A percentile compares a stretch with the other conserved stretches of the same genome.
phyloP scores from a whole-genome alignment of 2,797 vertebrate species.

The Siniperca undulata region DNA sequence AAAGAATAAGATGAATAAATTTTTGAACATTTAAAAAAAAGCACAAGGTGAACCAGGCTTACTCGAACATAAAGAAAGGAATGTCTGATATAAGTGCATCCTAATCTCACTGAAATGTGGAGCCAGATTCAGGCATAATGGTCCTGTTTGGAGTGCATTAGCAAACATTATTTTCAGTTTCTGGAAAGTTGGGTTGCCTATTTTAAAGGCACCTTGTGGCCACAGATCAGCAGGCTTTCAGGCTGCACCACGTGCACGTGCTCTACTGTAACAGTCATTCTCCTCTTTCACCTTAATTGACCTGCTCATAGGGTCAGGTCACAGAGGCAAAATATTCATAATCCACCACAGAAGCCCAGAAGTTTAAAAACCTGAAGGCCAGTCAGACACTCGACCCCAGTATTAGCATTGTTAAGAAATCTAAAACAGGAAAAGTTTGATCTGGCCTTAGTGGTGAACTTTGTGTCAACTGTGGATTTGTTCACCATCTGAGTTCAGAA shows the following conservation, averaged over 20 bases:
- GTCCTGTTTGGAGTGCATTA: neutral
- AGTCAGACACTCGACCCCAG: constrained; percentile 11
- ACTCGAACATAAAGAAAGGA: neutral
- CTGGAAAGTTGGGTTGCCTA: constrained; percentile 7
- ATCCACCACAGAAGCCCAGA: neutral
- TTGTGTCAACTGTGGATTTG: neutral
- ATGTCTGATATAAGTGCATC: constrained; percentile 5
- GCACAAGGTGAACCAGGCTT: constrained; percentile 1
- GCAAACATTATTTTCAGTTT: constrained; percentile 7
- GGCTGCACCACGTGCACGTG: neutral
- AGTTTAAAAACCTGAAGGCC: neutral
- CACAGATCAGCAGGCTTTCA: constrained; percentile 24
- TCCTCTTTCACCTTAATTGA: constrained; percentile 36
- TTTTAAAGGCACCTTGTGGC: constrained; percentile 13
- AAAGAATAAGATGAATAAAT: neutral
- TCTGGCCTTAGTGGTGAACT: constrained; percentile 16
- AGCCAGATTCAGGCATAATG: constrained; percentile 24
- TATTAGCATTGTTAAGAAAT: constrained; percentile 6
- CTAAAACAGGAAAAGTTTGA: constrained; percentile 4
- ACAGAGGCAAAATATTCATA: neutral
- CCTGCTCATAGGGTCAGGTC: constrained; percentile 22
- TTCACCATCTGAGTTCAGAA: constrained; percentile 20
- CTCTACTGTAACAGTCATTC: constrained; percentile 19
- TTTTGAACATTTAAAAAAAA: constrained; percentile 6
- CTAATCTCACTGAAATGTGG: neutral